phyloP scores from a whole-genome alignment of 2,888 invertebrate species.

The Trichacis sp. region DNA sequence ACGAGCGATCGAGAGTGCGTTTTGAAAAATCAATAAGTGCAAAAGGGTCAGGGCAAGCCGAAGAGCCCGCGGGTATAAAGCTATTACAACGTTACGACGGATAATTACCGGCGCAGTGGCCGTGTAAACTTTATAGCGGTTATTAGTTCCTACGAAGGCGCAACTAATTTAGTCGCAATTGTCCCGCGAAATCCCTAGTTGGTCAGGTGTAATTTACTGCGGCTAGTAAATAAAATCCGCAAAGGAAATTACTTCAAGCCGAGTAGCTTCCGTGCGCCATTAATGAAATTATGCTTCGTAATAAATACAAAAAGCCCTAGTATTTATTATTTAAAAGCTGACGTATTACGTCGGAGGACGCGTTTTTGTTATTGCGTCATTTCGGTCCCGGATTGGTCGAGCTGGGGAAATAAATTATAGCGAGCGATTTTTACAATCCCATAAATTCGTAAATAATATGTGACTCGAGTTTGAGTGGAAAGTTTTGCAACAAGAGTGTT shows the following conservation, averaged over 20 bases:
- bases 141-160: constrained; percentile 44
- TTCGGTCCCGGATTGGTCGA: neutral
- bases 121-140: constrained; percentile 48
- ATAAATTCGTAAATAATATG: too few relatives aligned
- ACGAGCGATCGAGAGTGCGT: constrained; percentile 15
- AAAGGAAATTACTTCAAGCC: constrained; percentile 35
- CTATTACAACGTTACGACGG: constrained; percentile 48
- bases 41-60: constrained; percentile 16
- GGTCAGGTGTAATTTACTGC: constrained; percentile 43
- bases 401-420: too few relatives aligned
- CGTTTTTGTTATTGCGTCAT: neutral
- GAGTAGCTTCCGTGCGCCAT: constrained; percentile 29
- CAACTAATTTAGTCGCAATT: constrained; percentile 46
- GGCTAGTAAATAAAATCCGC: constrained; percentile 40
- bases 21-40: constrained; percentile 32
- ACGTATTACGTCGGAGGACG: neutral
- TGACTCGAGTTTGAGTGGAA: too few relatives aligned
- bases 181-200: constrained; percentile 45
- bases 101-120: constrained; percentile 46
- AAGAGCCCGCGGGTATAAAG: constrained; percentile 42
- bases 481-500: too few relatives aligned
- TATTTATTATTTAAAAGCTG: constrained; percentile 8
- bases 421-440: too few relatives aligned
- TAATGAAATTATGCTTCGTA: constrained; percentile 26
- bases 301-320: constrained; percentile 18